Conservation (phyloP, 2,113 vertebrate species). For the Hystrix cristata region DNA sequence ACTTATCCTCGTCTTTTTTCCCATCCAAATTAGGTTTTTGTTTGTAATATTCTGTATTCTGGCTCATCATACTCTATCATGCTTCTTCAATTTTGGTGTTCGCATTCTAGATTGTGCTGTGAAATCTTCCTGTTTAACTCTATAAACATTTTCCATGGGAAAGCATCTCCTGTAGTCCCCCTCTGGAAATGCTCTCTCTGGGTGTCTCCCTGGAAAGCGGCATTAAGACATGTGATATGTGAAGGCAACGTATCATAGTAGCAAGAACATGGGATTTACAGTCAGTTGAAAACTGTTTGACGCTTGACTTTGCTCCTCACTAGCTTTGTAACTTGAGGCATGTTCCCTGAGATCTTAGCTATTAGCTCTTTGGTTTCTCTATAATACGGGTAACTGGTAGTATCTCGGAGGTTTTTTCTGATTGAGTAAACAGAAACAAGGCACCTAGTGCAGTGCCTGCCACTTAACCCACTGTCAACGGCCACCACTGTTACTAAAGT, state of each 20-base stretch:
- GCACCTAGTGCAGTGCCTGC: background rate
- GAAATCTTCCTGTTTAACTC: background rate
- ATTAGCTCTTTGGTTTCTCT: background rate
- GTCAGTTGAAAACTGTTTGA: background rate
- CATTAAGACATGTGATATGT: accelerated
- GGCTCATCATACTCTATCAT: background rate
- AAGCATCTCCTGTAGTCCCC: background rate
- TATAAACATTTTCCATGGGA: background rate
- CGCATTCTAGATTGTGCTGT: background rate
- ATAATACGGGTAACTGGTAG: background rate
- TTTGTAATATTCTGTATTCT: background rate
- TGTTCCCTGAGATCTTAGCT: background rate
- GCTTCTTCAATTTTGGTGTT: background rate
- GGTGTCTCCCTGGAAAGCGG: no score
- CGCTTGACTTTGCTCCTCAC: background rate
- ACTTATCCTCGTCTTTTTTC: background rate
- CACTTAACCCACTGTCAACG: background rate
- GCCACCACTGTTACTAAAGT: background rate
- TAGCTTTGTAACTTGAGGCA: background rate
- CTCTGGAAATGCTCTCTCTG: background rate
- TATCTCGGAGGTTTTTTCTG: background rate
- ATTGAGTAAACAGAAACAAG: background rate
- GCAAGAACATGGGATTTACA: background rate
- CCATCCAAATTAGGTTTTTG: background rate
- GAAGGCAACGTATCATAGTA: background rate